These are phyloP conservation scores for Brachypodius melanocephalos DNA, from an alignment of 2,113 vertebrate genomes.

Conservation along the genomic window DNA sequence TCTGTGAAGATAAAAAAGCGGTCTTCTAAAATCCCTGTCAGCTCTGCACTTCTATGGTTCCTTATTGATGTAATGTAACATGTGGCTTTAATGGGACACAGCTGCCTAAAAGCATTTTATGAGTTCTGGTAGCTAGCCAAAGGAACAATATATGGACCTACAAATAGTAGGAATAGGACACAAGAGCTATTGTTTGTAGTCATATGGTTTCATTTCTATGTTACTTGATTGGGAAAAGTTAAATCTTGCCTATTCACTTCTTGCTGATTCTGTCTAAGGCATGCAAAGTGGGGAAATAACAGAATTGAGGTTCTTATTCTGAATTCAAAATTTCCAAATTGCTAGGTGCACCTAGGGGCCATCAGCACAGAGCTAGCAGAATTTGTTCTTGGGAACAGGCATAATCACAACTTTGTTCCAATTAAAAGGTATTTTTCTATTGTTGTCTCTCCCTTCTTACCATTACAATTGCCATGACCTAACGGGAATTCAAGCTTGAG, in stretches of 20 bases:
- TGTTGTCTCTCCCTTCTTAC: not conserved
- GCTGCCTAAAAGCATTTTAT: conserved; percentile 56
- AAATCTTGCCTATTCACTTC: not conserved
- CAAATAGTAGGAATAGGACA: conserved; percentile 16
- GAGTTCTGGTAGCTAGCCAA: conserved; percentile 36
- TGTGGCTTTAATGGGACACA: conserved; percentile 59
- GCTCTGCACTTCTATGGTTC: not conserved
- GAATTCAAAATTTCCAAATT: not conserved
- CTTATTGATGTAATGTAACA: conserved; percentile 39
- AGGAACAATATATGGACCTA: conserved; percentile 42
- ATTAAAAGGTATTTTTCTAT: not conserved
- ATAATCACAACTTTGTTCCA: not conserved
- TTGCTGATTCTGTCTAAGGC: not conserved
- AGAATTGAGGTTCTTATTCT: not conserved
- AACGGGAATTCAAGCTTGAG: not conserved
- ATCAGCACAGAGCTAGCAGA: not conserved
- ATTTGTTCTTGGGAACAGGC: not conserved
- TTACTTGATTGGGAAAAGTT: not conserved
- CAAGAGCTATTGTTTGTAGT: conserved; percentile 23
- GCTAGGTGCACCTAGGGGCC: not conserved
- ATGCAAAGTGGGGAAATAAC: not conserved
- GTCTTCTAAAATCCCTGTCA: not conserved
- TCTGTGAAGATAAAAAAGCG: not conserved
- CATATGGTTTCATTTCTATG: conserved; percentile 36
- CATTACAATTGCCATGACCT: not conserved